Conservation (phyloP, 2,888 invertebrate genomes). For the Cosmopolites sordidus region DNA sequence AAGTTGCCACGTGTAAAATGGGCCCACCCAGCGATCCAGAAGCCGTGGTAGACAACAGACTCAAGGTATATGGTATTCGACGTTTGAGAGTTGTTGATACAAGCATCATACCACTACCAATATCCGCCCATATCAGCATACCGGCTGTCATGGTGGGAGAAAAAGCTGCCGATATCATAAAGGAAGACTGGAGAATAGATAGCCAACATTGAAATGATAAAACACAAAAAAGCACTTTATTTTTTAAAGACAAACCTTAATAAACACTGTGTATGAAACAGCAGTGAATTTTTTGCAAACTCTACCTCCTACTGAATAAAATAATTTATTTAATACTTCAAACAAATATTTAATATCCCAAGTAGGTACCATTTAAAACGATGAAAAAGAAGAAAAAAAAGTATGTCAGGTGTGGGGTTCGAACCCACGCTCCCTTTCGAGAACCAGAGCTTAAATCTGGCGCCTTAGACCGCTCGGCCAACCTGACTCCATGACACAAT, state of each 20-base stretch:
- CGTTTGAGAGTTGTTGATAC: conserved; percentile 54
- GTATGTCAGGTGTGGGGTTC: conserved; percentile 64
- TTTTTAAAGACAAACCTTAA: neutral
- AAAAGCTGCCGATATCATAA: conserved; percentile 54
- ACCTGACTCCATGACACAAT: conserved; percentile 57
- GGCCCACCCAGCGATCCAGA: conserved; percentile 51
- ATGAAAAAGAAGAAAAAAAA: conserved; percentile 27
- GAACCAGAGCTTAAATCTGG: conserved; percentile 67
- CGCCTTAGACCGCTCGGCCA: conserved; percentile 69
- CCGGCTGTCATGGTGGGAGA: conserved; percentile 56
- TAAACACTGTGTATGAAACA: neutral
- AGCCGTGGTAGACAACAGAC: conserved; percentile 55
- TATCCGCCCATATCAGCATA: conserved; percentile 53
- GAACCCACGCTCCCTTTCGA: conserved; percentile 64
- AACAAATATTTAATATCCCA: neutral
- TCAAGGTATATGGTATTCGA: conserved; percentile 52
- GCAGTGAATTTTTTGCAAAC: neutral
- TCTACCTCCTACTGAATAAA: too few species aligned
- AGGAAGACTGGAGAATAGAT: conserved; percentile 42
- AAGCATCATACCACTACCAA: conserved; percentile 54
- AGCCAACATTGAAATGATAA: too few species aligned
- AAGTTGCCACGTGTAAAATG: conserved; percentile 57
- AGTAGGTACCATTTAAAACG: neutral
- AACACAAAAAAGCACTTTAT: neutral
- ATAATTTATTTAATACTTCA: too few species aligned